These are phyloP conservation scores for Ethmia dodecea DNA, from an alignment of 2,888 invertebrate genomes.

Conservation along the genomic window DNA sequence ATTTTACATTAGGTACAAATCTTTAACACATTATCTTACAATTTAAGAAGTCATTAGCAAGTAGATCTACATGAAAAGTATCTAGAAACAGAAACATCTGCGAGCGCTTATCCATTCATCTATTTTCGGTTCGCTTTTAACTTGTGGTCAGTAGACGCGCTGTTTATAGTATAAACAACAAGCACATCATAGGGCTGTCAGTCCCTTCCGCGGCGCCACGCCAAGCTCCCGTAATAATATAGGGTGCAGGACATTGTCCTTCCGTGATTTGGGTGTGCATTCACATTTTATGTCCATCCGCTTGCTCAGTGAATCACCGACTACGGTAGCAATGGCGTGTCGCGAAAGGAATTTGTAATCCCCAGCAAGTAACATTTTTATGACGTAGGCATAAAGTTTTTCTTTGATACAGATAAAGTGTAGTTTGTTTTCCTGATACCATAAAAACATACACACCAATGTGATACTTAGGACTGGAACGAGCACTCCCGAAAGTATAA, in stretches of 20 bases:
- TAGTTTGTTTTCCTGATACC: not conserved
- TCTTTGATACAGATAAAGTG: too few species aligned
- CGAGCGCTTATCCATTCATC: slow-evolving; percentile 16
- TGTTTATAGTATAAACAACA: slow-evolving; percentile 40
- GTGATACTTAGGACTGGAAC: slow-evolving; percentile 21
- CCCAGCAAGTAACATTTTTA: too few species aligned
- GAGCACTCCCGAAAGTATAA: slow-evolving; percentile 26
- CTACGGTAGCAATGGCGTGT: too few species aligned
- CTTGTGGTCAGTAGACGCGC: slow-evolving; percentile 37
- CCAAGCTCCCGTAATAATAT: slow-evolving; percentile 38
- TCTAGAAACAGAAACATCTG: not conserved
- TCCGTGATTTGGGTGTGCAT: slow-evolving; percentile 32
- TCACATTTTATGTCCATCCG: slow-evolving; percentile 14
- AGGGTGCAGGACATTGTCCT: slow-evolving; percentile 62
- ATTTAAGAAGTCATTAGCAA: not conserved
- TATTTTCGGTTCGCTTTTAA: slow-evolving; percentile 35
- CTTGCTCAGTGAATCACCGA: too few species aligned
- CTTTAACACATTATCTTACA: not conserved
- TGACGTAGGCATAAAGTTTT: too few species aligned
- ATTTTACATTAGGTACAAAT: not conserved
- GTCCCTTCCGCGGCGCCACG: slow-evolving; percentile 45
- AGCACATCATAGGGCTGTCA: slow-evolving; percentile 34
- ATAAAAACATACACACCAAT: slow-evolving; percentile 17
- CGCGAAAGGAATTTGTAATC: too few species aligned
- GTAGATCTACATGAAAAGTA: not conserved